Percentiles rank a stretch among this genome's conserved stretches.
These are phyloP conservation scores for Ceratina calcarata DNA, from an alignment of 1,140 invertebrate genomes.

Conservation along the genomic window DNA sequence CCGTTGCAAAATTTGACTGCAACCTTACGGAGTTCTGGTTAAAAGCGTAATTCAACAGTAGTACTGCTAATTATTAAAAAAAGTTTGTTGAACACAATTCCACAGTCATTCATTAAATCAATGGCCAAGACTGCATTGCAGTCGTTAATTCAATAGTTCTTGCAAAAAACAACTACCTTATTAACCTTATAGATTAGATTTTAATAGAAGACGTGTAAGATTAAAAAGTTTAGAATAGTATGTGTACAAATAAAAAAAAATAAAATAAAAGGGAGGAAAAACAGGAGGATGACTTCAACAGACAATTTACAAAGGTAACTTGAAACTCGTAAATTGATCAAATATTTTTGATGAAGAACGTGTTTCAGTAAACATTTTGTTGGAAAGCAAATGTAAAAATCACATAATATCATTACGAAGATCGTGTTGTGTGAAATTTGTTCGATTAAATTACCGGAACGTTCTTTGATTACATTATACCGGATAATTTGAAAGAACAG, in stretches of 20 bases:
- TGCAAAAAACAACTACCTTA: conserved; percentile 39
- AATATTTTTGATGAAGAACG: conserved; percentile 1
- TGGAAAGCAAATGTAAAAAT: conserved; percentile 5
- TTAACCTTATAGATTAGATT: conserved; percentile 40
- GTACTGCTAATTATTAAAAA: conserved; percentile 46
- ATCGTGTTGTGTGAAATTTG: conserved; percentile 32
- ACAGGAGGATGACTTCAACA: conserved; percentile 16
- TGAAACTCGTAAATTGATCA: conserved; percentile 22
- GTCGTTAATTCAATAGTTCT: conserved; percentile 50
- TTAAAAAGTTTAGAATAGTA: conserved; percentile 27
- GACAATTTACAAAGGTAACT: conserved; percentile 29
- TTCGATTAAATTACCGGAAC: conserved; percentile 36
- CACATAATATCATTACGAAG: not conserved
- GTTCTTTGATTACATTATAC: conserved; percentile 26
- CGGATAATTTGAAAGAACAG: conserved; percentile 18
- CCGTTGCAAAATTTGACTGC: conserved; percentile 30
- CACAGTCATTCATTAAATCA: conserved; percentile 55
- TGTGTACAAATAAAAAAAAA: conserved; percentile 42
- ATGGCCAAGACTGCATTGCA: conserved; percentile 43
- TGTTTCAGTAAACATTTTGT: conserved; percentile 18
- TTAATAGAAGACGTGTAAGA: conserved; percentile 32
- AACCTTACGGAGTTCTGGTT: conserved; percentile 25
- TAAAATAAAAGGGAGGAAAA: conserved; percentile 39
- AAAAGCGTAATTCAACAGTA: conserved; percentile 56
- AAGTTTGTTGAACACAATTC: conserved; percentile 59